Evolutionary conservation across 1,140 invertebrate species (phyloP), one percentile per base, ranked within the genome.

Genomic region (Wiebesia pumilae): DNA sequence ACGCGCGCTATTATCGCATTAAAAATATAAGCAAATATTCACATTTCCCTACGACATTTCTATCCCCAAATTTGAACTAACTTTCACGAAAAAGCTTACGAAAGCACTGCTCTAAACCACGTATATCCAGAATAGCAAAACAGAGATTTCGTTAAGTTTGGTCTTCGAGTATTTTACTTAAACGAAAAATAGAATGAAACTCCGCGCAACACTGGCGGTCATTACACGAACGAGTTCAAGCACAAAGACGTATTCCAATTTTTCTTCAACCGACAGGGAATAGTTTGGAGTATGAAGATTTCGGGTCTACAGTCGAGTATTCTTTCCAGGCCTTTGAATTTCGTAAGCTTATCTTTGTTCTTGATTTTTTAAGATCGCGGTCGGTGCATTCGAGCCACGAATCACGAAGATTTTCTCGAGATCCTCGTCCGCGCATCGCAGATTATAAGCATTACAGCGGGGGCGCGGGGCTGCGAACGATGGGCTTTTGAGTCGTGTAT

Each of bases 361-460:
- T 54, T 19, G 51, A 0, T 21, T 47, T 73, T 35, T 35, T 71
- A 71, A 71, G 67, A 71, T 71, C 67, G 35, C 67, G 35, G 40
- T 19, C 9, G 47, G 21, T n/a, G 47, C 30, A 38, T 9, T 62
- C 35, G 9, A 47, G 24, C 35, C 43, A 77, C 24, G 54, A 78
- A 84, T 62, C 51, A 65, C 27, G 38, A 38, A 84, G n/a, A 84
- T 65, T 85, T 85, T 27, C 58, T 67, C 24, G 43, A 40, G 58
- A 78, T 69, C 47, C 77, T 30, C 10, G 43, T 19, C 38, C 21
- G n/a, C 43, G 77, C 54, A 69, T 67, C 62, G 62, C 65, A 80
- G 65, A 85, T 85, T 85, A 85, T 80, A 85, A 85, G 65, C 19
- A 85, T 85, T 85, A 85, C 7, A 38, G 14, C 51, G 54, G 35